Percentiles rank a stretch among this genome's conserved stretches.
phyloP scores from a whole-genome alignment of 2,113 vertebrate species.

The Solea solea region DNA sequence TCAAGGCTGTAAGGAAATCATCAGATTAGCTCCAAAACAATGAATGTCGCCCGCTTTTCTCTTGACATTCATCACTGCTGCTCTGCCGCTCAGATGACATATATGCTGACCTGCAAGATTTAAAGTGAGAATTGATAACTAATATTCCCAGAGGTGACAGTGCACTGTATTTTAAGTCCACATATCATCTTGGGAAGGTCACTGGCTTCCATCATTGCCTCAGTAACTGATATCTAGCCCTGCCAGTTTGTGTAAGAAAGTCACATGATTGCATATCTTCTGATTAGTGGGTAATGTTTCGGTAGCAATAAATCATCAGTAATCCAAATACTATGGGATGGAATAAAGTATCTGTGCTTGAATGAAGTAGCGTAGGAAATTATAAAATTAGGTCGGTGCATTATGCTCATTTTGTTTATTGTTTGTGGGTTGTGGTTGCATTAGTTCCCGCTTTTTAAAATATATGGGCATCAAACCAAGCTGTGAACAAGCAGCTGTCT shows the following conservation, averaged over 20 bases:
- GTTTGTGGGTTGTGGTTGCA: no score
- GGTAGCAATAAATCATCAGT: slow-evolving; percentile 16
- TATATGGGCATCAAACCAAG: slow-evolving; percentile 44
- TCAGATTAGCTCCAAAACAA: slow-evolving; percentile 67
- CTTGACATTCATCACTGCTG: slow-evolving; percentile 61
- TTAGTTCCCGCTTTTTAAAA: neutral
- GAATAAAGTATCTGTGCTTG: no score
- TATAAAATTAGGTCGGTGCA: neutral
- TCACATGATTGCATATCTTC: neutral
- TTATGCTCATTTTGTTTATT: no score
- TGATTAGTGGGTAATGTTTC: slow-evolving; percentile 3
- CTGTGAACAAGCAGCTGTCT: slow-evolving; percentile 54
- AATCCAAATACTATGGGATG: neutral
- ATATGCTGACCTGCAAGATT: slow-evolving; percentile 72
- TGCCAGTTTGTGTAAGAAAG: slow-evolving; percentile 37
- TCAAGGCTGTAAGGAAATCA: slow-evolving; percentile 54
- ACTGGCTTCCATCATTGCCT: slow-evolving; percentile 58
- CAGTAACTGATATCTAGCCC: slow-evolving; percentile 52
- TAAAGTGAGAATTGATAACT: slow-evolving; percentile 68
- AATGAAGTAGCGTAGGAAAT: neutral
- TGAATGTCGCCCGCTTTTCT: slow-evolving; percentile 32
- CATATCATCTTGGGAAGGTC: slow-evolving; percentile 74
- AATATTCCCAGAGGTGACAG: slow-evolving; percentile 68
- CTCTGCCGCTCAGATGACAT: slow-evolving; percentile 53
- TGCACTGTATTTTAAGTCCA: slow-evolving; percentile 65